Percentiles rank a stretch among this genome's conserved stretches.
phyloP scores from a whole-genome alignment of 2,113 vertebrate species.

The Turnix velox region DNA sequence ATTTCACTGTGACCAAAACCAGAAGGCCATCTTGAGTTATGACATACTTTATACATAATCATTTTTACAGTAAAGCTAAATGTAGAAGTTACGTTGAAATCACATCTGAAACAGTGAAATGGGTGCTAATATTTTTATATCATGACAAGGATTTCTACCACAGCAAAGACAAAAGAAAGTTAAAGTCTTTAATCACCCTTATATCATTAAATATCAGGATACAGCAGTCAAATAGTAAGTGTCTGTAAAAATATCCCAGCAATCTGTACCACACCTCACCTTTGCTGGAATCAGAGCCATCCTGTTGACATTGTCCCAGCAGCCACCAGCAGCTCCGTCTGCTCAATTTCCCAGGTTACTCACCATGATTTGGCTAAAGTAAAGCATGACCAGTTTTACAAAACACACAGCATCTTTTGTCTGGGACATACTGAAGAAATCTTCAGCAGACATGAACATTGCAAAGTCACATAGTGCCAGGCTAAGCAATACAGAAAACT shows the following conservation, averaged over 20 bases:
- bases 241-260: not conserved
- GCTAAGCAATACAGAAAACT: not conserved
- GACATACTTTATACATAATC: not conserved
- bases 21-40: slow-evolving; percentile 10
- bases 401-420: not conserved
- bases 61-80: slow-evolving; percentile 38
- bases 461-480: not conserved
- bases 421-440: not conserved
- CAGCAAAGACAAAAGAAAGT: not conserved
- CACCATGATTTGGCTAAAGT: not conserved
- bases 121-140: not conserved
- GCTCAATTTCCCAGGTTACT: not conserved
- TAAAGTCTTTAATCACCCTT: not conserved
- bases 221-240: not conserved
- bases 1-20: not conserved
- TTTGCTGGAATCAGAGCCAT: not conserved
- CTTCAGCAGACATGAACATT: not conserved
- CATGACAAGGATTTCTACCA: not conserved
- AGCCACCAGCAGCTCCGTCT: not conserved
- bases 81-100: not conserved
- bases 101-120: not conserved
- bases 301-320: not conserved
- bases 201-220: not conserved
- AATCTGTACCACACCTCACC: not conserved
- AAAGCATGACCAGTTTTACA: accelerated